Evolutionary conservation across 2,113 vertebrate genomes (phyloP).

Genomic region (Zootoca vivipara): DNA sequence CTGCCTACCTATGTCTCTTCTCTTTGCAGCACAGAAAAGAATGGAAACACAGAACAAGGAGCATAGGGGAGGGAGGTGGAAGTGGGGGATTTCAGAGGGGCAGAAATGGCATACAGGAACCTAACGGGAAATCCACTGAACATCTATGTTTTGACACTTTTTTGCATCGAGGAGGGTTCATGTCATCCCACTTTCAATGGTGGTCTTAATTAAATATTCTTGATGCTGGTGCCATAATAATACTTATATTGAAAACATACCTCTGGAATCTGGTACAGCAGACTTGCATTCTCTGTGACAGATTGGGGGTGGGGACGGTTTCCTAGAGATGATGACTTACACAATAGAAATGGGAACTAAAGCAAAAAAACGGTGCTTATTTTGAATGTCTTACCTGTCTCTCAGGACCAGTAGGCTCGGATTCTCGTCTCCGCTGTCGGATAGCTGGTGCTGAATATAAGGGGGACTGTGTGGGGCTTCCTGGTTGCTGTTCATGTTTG

Average conservation of each 20-base stretch:
- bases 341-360: conserved; percentile 19
- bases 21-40: background rate
- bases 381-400: conserved; percentile 89
- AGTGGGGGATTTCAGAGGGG: background rate
- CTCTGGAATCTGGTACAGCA: conserved; percentile 14
- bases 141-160: background rate
- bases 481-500: conserved; percentile 69
- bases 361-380: background rate
- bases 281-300: background rate
- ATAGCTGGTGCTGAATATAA: conserved; percentile 89
- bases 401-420: conserved; percentile 90
- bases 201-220: background rate
- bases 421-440: conserved; percentile 89
- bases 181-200: background rate
- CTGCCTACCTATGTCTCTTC: background rate
- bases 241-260: background rate
- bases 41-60: background rate
- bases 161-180: background rate
- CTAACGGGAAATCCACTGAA: background rate
- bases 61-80: background rate
- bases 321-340: conserved; percentile 19
- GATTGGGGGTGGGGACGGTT: background rate
- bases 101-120: background rate
- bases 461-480: conserved; percentile 88
- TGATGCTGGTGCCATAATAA: background rate